Percentiles rank a stretch among this genome's conserved stretches.
Conservation (phyloP, 1,140 invertebrate species). For the Wasmannia auropunctata region DNA sequence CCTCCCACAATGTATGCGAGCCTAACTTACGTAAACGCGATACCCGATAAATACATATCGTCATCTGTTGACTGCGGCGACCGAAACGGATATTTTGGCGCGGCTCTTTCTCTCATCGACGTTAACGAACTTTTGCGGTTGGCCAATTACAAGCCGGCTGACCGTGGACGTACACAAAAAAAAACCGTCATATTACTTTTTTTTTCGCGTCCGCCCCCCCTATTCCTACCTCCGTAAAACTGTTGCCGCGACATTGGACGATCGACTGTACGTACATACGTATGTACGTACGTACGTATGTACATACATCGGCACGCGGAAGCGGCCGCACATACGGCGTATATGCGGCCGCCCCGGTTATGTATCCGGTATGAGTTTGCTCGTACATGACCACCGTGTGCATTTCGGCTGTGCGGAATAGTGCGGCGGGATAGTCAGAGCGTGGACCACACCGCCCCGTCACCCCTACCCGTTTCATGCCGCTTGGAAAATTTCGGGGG, state of each 20-base stretch:
- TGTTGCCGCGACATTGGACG: conserved; percentile 65
- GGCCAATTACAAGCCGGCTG: conserved; percentile 51
- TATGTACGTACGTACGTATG: conserved; percentile 9
- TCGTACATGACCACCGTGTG: conserved; percentile 15
- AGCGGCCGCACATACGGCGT: background rate
- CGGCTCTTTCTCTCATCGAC: conserved; percentile 44
- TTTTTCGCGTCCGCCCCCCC: background rate
- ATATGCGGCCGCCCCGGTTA: background rate
- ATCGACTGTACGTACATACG: conserved; percentile 46
- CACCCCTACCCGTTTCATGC: conserved; percentile 7
- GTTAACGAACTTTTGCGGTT: conserved; percentile 56
- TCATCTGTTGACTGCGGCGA: conserved; percentile 38
- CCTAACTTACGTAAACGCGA: conserved; percentile 37
- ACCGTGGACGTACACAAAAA: conserved; percentile 26
- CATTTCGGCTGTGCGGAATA: conserved; percentile 45
- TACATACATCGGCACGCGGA: conserved; percentile 18
- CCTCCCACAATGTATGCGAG: background rate
- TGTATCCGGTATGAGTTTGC: background rate
- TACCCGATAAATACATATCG: conserved; percentile 39
- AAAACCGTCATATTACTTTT: conserved; percentile 17
- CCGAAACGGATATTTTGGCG: conserved; percentile 50
- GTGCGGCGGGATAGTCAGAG: conserved; percentile 46
- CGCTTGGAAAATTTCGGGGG: conserved; percentile 70
- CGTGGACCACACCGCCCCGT: conserved; percentile 25
- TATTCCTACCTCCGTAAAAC: conserved; percentile 2